These are phyloP conservation scores for Baryphthengus martii DNA, from an alignment of 2,113 vertebrate species.

Conservation along the genomic window DNA sequence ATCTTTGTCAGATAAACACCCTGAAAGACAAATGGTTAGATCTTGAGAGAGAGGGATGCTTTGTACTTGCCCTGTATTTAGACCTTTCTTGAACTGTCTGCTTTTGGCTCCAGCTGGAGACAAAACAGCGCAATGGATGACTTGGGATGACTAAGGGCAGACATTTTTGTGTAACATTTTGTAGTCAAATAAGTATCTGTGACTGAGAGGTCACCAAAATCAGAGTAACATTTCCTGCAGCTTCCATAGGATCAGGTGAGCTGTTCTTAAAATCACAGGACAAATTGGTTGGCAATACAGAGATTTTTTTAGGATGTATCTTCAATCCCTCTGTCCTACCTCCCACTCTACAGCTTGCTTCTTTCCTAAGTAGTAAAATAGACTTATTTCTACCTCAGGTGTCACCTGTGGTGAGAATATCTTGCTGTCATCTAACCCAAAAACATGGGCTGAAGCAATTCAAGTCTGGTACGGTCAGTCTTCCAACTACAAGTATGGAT, in stretches of 20 bases:
- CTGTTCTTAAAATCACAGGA: not conserved
- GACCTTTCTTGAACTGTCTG: not conserved
- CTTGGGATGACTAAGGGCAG: not conserved
- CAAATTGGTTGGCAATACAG: not conserved
- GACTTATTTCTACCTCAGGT: not conserved
- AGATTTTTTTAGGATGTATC: not conserved
- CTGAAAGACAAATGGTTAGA: not conserved
- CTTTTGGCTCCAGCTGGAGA: not conserved
- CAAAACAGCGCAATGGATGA: not conserved
- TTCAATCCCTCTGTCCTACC: not conserved
- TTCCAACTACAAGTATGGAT: slow-evolving; percentile 28
- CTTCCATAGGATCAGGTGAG: not conserved
- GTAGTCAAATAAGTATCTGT: not conserved
- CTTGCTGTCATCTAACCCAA: not conserved
- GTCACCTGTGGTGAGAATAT: slow-evolving; percentile 35
- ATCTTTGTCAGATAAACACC: not conserved
- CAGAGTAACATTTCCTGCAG: not conserved
- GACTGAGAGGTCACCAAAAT: not conserved
- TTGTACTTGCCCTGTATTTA: not conserved
- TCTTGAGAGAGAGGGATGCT: not conserved
- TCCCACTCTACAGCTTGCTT: not conserved
- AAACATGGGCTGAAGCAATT: slow-evolving; percentile 29
- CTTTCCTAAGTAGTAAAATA: not conserved
- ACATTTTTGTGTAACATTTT: not conserved
- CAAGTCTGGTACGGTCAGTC: slow-evolving; percentile 5